phyloP scores from a whole-genome alignment of 2,888 invertebrate species.

The Ophion ventricosus region DNA sequence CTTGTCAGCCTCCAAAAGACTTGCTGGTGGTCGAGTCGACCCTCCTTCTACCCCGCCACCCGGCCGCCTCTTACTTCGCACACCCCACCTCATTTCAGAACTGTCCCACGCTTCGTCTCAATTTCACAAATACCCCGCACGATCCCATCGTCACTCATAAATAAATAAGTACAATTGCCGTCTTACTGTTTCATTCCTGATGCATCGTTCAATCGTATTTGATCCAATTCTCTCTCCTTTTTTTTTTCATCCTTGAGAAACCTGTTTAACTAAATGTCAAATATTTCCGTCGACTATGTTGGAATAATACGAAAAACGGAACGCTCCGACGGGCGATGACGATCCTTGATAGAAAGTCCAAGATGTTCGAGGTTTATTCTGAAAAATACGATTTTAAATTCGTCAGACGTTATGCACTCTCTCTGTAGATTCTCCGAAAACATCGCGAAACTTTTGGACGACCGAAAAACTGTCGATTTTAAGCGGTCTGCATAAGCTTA shows the following conservation, averaged over 20 bases:
- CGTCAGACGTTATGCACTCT: too few relatives aligned
- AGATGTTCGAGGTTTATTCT: background rate
- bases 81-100: constrained; percentile 28
- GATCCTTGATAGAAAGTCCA: background rate
- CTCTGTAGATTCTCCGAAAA: background rate
- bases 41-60: constrained; percentile 20
- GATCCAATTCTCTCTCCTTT: background rate
- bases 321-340: background rate
- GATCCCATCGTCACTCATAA: background rate
- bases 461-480: background rate
- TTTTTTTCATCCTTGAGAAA: background rate
- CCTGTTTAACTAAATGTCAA: background rate
- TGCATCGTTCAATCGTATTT: background rate
- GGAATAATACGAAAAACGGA: background rate
- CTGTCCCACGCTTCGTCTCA: constrained; percentile 23
- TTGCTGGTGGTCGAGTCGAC: constrained; percentile 71
- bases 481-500: background rate
- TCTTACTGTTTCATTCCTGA: background rate
- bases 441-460: background rate
- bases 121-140: constrained; percentile 25
- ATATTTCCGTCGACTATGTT: background rate
- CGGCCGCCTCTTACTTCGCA: constrained; percentile 21
- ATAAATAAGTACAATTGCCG: background rate
- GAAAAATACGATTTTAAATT: background rate
- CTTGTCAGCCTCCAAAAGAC: constrained; percentile 83